Evolutionary conservation across 2,797 vertebrate genomes (phyloP).

Genomic region (Apogon hyalosoma): DNA sequence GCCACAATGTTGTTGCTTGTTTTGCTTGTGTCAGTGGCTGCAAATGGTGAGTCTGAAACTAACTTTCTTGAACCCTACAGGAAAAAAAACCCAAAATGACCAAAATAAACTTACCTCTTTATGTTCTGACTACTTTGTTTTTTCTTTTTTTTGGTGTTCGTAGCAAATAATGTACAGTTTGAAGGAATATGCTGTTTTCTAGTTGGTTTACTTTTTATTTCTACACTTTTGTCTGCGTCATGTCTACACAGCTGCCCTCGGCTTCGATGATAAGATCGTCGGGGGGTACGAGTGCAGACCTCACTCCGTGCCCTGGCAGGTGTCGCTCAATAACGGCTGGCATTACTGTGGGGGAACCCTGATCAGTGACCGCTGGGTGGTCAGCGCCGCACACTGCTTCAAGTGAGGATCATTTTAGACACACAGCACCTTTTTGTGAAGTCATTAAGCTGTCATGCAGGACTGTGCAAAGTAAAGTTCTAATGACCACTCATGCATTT

Average conservation of each 20-base stretch:
- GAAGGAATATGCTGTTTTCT: too few species aligned
- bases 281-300: conserved; percentile 61
- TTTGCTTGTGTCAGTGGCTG: conserved; percentile 33
- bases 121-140: not conserved
- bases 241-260: conserved; percentile 23
- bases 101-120: not conserved
- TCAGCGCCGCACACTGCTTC: conserved; percentile 70
- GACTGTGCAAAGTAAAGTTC: too few species aligned
- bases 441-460: too few species aligned
- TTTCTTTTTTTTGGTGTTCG: not conserved
- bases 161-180: not conserved
- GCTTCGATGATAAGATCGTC: conserved; percentile 57
- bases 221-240: not conserved
- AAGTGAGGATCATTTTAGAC: conserved; percentile 38
- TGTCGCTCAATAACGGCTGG: conserved; percentile 57
- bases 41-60: conserved; percentile 35
- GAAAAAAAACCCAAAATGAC: too few species aligned
- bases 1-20: not conserved
- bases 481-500: too few species aligned
- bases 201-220: not conserved
- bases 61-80: not conserved
- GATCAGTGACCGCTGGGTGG: conserved; percentile 62
- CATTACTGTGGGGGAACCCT: conserved; percentile 68
- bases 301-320: conserved; percentile 70
- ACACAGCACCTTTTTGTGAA: not conserved